Evolutionary conservation across 2,797 vertebrate species (phyloP).

Genomic region (Gallinago nigripennis): DNA sequence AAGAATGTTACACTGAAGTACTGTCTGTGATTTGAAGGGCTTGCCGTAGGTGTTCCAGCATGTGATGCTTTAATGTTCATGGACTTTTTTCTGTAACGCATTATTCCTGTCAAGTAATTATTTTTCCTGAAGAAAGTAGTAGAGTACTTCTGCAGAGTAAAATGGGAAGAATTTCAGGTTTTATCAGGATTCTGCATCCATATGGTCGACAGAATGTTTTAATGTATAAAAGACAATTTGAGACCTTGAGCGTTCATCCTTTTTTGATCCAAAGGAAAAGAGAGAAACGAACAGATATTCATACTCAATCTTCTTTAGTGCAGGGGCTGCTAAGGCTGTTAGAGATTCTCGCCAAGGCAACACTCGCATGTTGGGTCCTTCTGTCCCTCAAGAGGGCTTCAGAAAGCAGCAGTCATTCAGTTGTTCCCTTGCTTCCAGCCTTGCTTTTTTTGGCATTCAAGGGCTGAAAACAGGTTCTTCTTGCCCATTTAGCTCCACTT

Average conservation of each 20-base stretch:
- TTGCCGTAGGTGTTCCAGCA: background rate
- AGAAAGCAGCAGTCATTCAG: background rate
- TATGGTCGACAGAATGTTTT: background rate
- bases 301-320: background rate
- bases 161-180: constrained; percentile 12
- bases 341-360: background rate
- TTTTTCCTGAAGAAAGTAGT: background rate
- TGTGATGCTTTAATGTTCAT: constrained; percentile 9
- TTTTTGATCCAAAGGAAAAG: background rate
- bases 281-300: background rate
- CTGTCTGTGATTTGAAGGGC: background rate
- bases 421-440: background rate
- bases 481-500: background rate
- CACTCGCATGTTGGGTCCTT: background rate
- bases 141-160: background rate
- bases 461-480: background rate
- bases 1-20: background rate
- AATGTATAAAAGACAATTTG: background rate
- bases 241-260: background rate
- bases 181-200: background rate
- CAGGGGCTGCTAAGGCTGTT: background rate
- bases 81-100: background rate
- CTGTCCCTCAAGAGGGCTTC: background rate
- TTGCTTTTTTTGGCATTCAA: background rate
- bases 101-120: constrained; percentile 32